Evolutionary conservation across 2,888 invertebrate species (phyloP), one percentile per base, ranked within the genome.

Genomic region (Dryobota labecula): DNA sequence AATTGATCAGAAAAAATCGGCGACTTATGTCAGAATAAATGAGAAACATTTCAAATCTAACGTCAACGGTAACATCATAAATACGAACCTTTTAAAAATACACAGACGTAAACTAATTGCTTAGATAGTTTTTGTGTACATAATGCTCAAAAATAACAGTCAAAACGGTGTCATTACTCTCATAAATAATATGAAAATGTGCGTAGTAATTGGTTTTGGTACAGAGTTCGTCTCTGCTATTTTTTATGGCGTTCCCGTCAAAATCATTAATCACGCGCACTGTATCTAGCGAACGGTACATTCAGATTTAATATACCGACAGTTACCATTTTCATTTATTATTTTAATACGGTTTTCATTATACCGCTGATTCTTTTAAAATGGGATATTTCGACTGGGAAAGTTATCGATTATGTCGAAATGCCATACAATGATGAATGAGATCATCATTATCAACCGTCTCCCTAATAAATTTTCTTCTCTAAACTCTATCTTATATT

Each of bases 241-340:
- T 84, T 82, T 82, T 82, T 80, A 80, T 80, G 67, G 70, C 70
- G 75, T 72, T 73, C 63, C 63, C 61, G 84, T 61, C 73, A 72
- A 70, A 78, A 71, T 77, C 71, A 80, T 84, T 82, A 82, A 84
- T 84, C 82, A 80, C 62, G 47, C 58, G 67, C 56, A 57, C 71
- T 72, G 76, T 70, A 68, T 68, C 68, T 80, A 70, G 69, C 53
- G 43, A 67, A 70, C 70, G 58, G 65, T 76, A 70, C 41, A 78
- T 66, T 64, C 74, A 79, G 72, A 64, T 84, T 82, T 84, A 83
- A 83, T 76, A 84, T 65, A 82, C 84, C 45, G 69, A 57, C 72
- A 60, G 74, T 69, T 73, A 79, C 60, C 70, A 77, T 71, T 79
- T 81, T 73, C 79, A 69, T 74, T 84, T 80, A 61, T 76, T 71